Conservation (phyloP, 2,113 vertebrate genomes). For the Ictalurus furcatus region DNA sequence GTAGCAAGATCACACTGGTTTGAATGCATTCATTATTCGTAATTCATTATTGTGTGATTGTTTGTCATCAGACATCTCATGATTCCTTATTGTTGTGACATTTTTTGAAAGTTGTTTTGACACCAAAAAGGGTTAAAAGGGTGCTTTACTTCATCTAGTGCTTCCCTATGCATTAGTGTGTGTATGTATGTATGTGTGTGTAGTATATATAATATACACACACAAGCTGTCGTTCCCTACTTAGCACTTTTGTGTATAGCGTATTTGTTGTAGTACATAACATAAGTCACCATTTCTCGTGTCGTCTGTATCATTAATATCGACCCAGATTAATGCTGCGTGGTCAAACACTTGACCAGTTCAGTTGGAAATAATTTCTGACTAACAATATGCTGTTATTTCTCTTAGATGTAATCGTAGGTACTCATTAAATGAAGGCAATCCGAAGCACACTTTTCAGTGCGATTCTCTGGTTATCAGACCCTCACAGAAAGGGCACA, state of each 20-base stretch:
- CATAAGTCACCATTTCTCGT: not conserved
- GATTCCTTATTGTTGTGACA: not conserved
- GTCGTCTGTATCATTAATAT: conserved; percentile 23
- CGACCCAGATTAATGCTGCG: conserved; percentile 40
- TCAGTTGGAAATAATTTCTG: conserved; percentile 15
- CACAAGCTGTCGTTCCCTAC: not conserved
- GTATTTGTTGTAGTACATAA: conserved; percentile 1
- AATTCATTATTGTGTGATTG: no score
- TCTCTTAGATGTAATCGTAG: conserved; percentile 54
- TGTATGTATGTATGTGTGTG: not conserved
- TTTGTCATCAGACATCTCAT: not conserved
- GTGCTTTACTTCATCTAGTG: conserved; percentile 17
- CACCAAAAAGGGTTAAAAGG: not conserved
- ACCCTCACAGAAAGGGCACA: conserved; percentile 45
- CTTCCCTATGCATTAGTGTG: not conserved
- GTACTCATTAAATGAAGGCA: conserved; percentile 71
- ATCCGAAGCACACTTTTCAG: conserved; percentile 62
- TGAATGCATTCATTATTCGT: not conserved
- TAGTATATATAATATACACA: not conserved
- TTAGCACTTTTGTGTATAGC: conserved; percentile 3
- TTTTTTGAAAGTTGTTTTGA: not conserved
- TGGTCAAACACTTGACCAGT: conserved; percentile 28
- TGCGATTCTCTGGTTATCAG: conserved; percentile 49
- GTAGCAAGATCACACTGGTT: not conserved
- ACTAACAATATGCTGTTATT: conserved; percentile 58